Evolutionary conservation across 1,140 invertebrate species (phyloP), one percentile per base, ranked within the genome.

Genomic region (Caerostris darwini): DNA sequence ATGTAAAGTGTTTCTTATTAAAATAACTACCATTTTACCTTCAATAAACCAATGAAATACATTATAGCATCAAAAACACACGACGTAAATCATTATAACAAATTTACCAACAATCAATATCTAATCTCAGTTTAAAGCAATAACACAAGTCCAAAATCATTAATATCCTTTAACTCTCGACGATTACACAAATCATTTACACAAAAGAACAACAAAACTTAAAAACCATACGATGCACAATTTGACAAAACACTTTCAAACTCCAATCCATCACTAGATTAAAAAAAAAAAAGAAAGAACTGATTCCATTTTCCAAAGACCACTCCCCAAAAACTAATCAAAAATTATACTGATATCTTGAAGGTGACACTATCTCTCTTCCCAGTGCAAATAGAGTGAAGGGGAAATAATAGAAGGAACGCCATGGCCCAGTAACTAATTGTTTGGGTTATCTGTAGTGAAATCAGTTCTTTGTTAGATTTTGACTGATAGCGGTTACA

Each of bases 381-480:
- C 12, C 14, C 14, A 64, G 61, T 12, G 71, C 71, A 77, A 77
- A 77, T 50, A 53, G 71, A 77, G 10, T 5, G 34, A 53, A 19
- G 34, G 71, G 10, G 53, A 77, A 12, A 53, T 77, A 77, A 77
- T 77, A 53, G 71, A 50, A 77, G 4, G 50, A 77, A 77, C 71
- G 53, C 10, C 50, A 77, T 77, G 10, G 71, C 19, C 34, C 34
- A 12, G 71, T 17, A 77, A 50, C 71, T 77, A 77, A 77, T 77
- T 77, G 71, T 77, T 77, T 50, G 50, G 34, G 34, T 77, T 77
- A 77, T 53, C 71, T 12, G 53, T 12, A 77, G 71, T 14, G 71
- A 77, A 50, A 77, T 77, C 71, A 50, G 19, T 53, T 77, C 71
- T 77, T 77, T 77, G 50, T 77, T 50, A 77, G 71, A 77, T 77